These are phyloP conservation scores for Microctonus aethiopoides DNA, from an alignment of 2,888 invertebrate genomes.

Conservation along the genomic window DNA sequence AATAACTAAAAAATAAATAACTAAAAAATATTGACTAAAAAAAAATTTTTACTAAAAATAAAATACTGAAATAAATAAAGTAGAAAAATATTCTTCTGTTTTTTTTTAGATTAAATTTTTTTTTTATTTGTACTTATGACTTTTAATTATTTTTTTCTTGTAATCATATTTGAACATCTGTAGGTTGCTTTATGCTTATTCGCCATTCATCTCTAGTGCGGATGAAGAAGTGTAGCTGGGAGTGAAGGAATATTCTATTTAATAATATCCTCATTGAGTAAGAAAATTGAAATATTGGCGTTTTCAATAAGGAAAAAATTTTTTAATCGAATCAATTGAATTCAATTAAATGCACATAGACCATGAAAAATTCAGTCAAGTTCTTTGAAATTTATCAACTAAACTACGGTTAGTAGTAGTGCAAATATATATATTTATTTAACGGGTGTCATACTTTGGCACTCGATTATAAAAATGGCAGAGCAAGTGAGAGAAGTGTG, in stretches of 20 bases:
- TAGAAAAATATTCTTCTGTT: no score
- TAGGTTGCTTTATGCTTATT: background rate
- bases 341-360: conserved; percentile 38
- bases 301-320: conserved; percentile 25
- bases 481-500: background rate
- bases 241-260: background rate
- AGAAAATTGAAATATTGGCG: conserved; percentile 35
- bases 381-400: background rate
- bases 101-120: no score
- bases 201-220: background rate
- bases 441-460: background rate
- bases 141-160: background rate
- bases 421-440: background rate
- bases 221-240: background rate
- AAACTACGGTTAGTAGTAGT: background rate
- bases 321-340: conserved; percentile 44
- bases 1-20: no score
- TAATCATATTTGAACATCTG: conserved; percentile 18
- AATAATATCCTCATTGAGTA: background rate
- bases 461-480: background rate
- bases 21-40: no score
- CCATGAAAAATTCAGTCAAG: background rate
- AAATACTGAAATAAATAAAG: no score
- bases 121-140: conserved; percentile 5
- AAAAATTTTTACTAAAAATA: no score